A percentile compares a stretch with the other conserved stretches of the same genome.
phyloP scores from a whole-genome alignment of 2,113 vertebrate genomes.

The Mobula hypostoma region DNA sequence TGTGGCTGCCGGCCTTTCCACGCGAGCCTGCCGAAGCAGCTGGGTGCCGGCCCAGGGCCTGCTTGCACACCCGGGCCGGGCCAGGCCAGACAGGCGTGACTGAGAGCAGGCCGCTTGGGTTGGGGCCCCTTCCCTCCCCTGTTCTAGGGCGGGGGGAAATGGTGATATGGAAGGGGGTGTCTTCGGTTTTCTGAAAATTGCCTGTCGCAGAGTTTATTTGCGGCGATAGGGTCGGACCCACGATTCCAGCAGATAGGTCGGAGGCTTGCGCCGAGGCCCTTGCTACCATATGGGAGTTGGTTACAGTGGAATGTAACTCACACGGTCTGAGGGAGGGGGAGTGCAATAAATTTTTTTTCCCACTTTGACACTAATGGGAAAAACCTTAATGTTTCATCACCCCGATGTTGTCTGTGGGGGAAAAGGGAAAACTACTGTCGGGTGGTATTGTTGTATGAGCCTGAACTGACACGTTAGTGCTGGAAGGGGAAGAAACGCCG shows the following conservation, averaged over 20 bases:
- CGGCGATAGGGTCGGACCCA: too few relatives aligned
- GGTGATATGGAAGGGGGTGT: too few relatives aligned
- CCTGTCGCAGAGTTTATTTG: too few relatives aligned
- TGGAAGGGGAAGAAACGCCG: background rate
- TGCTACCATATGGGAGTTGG: too few relatives aligned
- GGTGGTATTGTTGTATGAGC: slow-evolving; percentile 37
- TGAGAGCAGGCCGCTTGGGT: too few relatives aligned
- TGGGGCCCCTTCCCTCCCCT: too few relatives aligned
- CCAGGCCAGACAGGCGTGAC: background rate
- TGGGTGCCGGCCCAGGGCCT: slow-evolving; percentile 48
- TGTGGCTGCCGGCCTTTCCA: background rate
- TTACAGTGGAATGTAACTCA: too few relatives aligned
- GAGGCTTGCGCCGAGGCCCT: too few relatives aligned
- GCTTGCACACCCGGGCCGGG: slow-evolving; percentile 48
- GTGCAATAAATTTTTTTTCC: background rate
- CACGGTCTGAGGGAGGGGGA: background rate
- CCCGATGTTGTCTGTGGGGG: background rate
- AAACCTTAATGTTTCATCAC: background rate
- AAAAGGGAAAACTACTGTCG: slow-evolving; percentile 38
- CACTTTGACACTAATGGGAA: too few relatives aligned
- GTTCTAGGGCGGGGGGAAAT: too few relatives aligned
- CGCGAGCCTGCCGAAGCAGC: background rate
- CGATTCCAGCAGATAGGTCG: too few relatives aligned
- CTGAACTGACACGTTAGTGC: slow-evolving; percentile 36
- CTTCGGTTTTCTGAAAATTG: too few relatives aligned